Conservation (phyloP, 2,888 invertebrate genomes). For the Torymus tubicola region DNA sequence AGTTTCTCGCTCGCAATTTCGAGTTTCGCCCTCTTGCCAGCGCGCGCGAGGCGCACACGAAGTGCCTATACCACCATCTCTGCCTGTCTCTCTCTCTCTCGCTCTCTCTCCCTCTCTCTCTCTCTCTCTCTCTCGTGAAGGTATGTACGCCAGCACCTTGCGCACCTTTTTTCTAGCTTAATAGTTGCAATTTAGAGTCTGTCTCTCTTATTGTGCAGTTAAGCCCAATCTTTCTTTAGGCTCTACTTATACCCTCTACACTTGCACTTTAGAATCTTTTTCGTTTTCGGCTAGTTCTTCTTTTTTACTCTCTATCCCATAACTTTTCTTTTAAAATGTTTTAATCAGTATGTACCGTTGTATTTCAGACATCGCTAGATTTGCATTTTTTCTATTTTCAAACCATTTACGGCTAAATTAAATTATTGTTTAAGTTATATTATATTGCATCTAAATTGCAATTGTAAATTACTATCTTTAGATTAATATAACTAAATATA, state of each 20-base stretch:
- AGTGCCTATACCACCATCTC: conserved; percentile 3
- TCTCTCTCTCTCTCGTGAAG: not conserved
- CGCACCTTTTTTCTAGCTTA: not conserved
- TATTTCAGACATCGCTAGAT: no score
- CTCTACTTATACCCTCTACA: not conserved
- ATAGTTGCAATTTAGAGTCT: conserved; percentile 4
- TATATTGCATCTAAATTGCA: not conserved
- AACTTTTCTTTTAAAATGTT: not conserved
- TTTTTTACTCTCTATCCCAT: not conserved
- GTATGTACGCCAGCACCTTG: not conserved
- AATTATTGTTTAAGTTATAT: not conserved
- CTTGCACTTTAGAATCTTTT: not conserved
- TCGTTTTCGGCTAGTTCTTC: not conserved
- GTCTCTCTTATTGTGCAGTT: conserved; percentile 8
- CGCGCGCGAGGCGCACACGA: no score
- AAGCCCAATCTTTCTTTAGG: conserved; percentile 6
- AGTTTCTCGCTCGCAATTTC: conserved; percentile 17
- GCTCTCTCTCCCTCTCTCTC: conserved; percentile 18
- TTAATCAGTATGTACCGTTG: no score
- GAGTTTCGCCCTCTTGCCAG: not conserved
- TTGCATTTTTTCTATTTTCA: no score
- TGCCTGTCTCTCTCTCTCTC: no score
- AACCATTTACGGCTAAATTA: no score
- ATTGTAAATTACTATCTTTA: no score
- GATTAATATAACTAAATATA: no score